phyloP scores from a whole-genome alignment of 2,113 vertebrate genomes.

The Cololabis saira region DNA sequence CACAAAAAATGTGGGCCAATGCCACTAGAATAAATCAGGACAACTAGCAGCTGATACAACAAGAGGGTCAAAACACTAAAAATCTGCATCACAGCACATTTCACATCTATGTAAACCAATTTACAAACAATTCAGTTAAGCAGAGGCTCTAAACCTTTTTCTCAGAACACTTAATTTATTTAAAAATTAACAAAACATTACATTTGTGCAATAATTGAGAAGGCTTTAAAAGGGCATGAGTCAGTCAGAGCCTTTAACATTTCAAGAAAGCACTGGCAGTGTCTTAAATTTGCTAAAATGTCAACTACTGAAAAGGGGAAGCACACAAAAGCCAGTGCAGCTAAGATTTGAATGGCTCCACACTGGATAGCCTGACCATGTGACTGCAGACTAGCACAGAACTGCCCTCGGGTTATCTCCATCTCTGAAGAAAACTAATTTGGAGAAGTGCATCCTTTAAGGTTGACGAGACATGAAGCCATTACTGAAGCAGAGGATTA shows the following conservation, averaged over 20 bases:
- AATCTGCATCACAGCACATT: neutral
- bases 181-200: constrained; percentile 2
- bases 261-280: constrained; percentile 46
- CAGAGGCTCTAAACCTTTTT: neutral
- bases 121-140: neutral
- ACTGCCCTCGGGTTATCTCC: constrained; percentile 60
- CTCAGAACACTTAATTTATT: constrained; percentile 9
- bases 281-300: constrained; percentile 70
- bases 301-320: constrained; percentile 51
- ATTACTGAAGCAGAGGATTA: constrained; percentile 5
- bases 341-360: constrained; percentile 50
- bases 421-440: constrained; percentile 38
- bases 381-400: constrained; percentile 62
- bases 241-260: constrained; percentile 41
- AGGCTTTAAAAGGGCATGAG: constrained; percentile 63
- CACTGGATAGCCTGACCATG: constrained; percentile 50
- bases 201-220: constrained; percentile 2
- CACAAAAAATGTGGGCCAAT: neutral
- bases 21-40: constrained; percentile 1
- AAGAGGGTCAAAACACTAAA: neutral
- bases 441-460: constrained; percentile 12
- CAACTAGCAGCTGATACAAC: constrained; percentile 2
- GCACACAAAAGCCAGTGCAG: constrained; percentile 49
- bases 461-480: constrained; percentile 15
- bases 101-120: neutral